Evolutionary conservation across 2,113 vertebrate genomes (phyloP).

Genomic region (Pygoscelis antarcticus): DNA sequence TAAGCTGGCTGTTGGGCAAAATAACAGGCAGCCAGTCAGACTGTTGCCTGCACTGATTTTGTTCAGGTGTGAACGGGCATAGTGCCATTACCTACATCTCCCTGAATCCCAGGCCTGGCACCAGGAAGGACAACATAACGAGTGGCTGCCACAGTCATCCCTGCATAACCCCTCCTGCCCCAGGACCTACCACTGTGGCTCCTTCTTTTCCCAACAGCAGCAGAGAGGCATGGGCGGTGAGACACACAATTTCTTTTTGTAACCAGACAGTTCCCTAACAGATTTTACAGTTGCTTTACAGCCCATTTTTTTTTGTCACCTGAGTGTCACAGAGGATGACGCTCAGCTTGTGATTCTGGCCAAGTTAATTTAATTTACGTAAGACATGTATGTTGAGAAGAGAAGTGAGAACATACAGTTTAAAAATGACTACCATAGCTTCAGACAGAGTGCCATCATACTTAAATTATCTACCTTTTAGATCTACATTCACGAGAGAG

Average conservation of each 20-base stretch:
- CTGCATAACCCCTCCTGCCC: not conserved
- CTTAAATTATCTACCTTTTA: not conserved
- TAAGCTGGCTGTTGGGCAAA: not conserved
- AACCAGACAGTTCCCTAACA: not conserved
- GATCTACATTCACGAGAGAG: not conserved
- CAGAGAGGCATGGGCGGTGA: not conserved
- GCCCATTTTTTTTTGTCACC: not conserved
- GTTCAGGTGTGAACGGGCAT: not conserved
- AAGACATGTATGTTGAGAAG: not conserved
- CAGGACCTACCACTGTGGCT: not conserved
- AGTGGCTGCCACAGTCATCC: not conserved
- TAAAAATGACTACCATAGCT: not conserved
- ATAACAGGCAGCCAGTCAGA: not conserved
- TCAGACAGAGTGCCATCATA: not conserved
- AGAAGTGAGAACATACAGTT: not conserved
- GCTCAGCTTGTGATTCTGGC: not conserved
- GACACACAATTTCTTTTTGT: not conserved
- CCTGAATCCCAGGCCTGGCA: no score
- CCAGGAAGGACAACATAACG: rapidly evolving
- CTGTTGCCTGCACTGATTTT: not conserved
- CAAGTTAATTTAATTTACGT: not conserved
- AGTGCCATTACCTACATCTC: not conserved
- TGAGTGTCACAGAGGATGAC: not conserved
- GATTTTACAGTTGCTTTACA: not conserved
- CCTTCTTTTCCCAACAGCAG: not conserved